A percentile compares a stretch with the other conserved stretches of the same genome.
Conservation (phyloP, 2,113 vertebrate genomes). For the Dipodomys spectabilis region DNA sequence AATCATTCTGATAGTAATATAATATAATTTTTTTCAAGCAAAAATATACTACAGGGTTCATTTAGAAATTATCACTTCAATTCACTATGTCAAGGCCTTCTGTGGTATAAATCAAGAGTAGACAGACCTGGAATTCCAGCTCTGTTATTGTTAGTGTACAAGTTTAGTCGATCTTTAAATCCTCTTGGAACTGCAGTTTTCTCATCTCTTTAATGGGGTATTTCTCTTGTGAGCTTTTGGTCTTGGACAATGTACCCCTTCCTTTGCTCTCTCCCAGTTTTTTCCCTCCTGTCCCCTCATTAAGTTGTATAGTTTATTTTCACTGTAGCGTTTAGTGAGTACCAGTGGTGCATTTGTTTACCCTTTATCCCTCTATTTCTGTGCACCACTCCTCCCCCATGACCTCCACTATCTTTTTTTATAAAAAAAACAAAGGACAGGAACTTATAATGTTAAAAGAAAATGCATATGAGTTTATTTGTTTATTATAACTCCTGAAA, state of each 20-base stretch:
- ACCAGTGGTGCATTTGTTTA: no score
- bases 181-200: not conserved
- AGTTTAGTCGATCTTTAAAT: conserved; percentile 7
- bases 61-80: not conserved
- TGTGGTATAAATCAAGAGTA: not conserved
- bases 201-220: not conserved
- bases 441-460: conserved; percentile 22
- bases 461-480: conserved; percentile 14
- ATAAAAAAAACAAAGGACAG: not conserved
- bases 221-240: not conserved
- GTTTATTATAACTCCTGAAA: conserved; percentile 2
- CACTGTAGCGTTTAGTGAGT: no score
- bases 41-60: not conserved
- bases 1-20: not conserved
- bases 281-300: no score
- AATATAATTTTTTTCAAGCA: conserved; percentile 23
- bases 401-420: not conserved
- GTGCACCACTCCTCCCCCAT: no score
- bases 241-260: not conserved
- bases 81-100: not conserved
- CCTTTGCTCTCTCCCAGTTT: no score
- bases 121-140: not conserved
- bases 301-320: no score
- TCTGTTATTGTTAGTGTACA: not conserved
- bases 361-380: no score